Conservation (phyloP, 30 jellyfish, hydroid and myxozoan genomes). For the Mastigias papua region DNA sequence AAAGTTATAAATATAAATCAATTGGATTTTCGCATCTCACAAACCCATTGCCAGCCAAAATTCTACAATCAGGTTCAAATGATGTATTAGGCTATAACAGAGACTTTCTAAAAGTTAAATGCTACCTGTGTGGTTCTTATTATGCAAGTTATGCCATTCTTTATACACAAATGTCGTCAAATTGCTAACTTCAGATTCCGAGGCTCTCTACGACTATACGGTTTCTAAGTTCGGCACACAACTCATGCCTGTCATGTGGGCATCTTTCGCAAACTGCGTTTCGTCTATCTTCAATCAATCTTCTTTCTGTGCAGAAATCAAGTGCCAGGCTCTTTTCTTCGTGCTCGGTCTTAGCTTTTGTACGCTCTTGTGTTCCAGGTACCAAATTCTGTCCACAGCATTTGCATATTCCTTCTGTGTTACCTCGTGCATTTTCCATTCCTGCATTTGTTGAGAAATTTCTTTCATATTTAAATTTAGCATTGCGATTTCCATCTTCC, state of each 20-base stretch:
- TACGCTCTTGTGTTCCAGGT: no score
- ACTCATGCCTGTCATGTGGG: conserved; percentile 10
- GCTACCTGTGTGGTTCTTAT: background rate
- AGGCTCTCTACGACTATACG: background rate
- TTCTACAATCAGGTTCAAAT: no score
- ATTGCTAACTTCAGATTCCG: background rate
- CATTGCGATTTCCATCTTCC: background rate
- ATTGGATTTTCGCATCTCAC: no score
- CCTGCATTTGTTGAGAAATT: background rate
- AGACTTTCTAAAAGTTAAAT: background rate
- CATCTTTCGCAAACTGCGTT: conserved; percentile 21
- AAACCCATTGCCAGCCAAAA: no score
- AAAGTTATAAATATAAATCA: no score
- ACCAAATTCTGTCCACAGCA: background rate
- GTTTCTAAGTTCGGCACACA: conserved; percentile 1
- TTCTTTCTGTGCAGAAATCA: background rate
- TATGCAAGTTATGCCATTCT: background rate
- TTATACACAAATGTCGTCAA: background rate
- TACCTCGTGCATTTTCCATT: background rate
- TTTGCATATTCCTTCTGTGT: background rate
- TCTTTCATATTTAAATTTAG: background rate
- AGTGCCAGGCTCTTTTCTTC: background rate
- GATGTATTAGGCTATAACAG: no score
- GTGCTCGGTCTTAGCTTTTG: background rate
- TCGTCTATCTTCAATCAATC: background rate